A percentile compares a stretch with the other conserved stretches of the same genome.
phyloP scores from a whole-genome alignment of 2,113 vertebrate genomes.

The Microtus pennsylvanicus region DNA sequence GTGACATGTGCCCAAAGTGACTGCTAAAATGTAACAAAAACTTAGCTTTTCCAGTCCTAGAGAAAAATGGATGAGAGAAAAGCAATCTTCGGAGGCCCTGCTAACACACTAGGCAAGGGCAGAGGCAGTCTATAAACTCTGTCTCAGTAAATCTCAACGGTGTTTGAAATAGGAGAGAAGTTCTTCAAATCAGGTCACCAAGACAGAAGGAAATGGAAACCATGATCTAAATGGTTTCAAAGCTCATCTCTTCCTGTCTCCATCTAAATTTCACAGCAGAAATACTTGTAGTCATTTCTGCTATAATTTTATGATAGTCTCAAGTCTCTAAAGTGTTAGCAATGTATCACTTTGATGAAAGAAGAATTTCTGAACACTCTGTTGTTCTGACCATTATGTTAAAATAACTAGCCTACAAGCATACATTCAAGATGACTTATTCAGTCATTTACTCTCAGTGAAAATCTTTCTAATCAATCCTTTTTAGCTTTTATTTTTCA shows the following conservation, averaged over 20 bases:
- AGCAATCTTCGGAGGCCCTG: not conserved
- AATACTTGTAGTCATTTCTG: constrained; percentile 27
- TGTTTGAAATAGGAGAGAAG: constrained; percentile 13
- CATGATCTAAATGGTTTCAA: constrained; percentile 40
- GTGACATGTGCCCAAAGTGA: not conserved
- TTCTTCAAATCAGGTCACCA: constrained; percentile 40
- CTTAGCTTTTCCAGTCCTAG: constrained; percentile 40
- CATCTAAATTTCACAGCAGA: constrained; percentile 36
- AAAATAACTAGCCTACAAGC: constrained; percentile 46
- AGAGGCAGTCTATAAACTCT: not conserved
- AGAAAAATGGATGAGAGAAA: constrained; percentile 4
- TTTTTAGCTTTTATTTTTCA: constrained; percentile 51
- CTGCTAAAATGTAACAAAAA: not conserved
- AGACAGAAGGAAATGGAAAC: constrained; percentile 38
- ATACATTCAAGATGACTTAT: constrained; percentile 57
- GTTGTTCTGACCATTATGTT: constrained; percentile 47
- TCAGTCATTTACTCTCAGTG: constrained; percentile 48
- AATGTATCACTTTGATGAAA: constrained; percentile 43
- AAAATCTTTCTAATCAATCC: not conserved
- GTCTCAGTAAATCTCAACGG: not conserved
- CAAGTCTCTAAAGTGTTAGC: constrained; percentile 42
- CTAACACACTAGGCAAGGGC: not conserved
- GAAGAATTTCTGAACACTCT: constrained; percentile 38
- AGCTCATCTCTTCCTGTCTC: not conserved
- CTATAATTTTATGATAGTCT: constrained; percentile 45